A percentile compares a stretch with the other conserved stretches of the same genome.
phyloP scores from a whole-genome alignment of 2,113 vertebrate genomes.

The Leptobrachium ailaonicum region DNA sequence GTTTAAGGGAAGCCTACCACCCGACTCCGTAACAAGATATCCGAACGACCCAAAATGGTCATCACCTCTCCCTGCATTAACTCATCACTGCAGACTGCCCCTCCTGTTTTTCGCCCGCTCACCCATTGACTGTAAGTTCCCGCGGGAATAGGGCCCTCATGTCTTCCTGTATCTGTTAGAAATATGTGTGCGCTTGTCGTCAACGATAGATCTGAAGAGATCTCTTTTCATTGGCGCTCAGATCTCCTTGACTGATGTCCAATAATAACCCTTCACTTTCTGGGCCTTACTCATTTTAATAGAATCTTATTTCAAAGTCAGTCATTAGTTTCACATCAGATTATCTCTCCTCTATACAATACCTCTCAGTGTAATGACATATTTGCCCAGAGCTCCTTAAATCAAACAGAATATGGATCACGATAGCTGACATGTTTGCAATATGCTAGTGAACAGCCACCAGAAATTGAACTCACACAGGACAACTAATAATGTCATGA shows the following conservation, averaged over 20 bases:
- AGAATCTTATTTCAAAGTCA: conserved; percentile 22
- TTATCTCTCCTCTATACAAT: conserved; percentile 23
- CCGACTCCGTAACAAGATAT: too few species aligned
- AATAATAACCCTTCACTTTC: conserved; percentile 17
- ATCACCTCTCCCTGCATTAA: too few species aligned
- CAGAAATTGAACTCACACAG: conserved; percentile 29
- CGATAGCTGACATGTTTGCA: conserved; percentile 40
- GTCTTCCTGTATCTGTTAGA: too few species aligned
- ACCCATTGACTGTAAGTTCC: too few species aligned
- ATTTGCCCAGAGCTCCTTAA: conserved; percentile 32
- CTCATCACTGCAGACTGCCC: too few species aligned
- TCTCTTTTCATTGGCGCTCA: neutral
- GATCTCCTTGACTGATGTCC: conserved; percentile 19
- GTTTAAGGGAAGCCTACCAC: too few species aligned
- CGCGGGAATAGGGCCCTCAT: too few species aligned
- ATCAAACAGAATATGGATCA: conserved; percentile 40
- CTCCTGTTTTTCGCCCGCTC: too few species aligned
- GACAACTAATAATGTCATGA: conserved; percentile 14
- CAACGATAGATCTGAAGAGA: neutral
- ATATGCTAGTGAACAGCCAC: conserved; percentile 37
- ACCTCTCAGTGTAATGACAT: conserved; percentile 31
- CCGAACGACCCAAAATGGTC: too few species aligned
- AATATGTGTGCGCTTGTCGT: too few species aligned
- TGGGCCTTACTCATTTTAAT: conserved; percentile 28
- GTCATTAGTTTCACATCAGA: conserved; percentile 21